Evolutionary conservation across 1,140 invertebrate species (phyloP), one percentile per base, ranked within the genome.

Genomic region (Camponotus vicinus): DNA sequence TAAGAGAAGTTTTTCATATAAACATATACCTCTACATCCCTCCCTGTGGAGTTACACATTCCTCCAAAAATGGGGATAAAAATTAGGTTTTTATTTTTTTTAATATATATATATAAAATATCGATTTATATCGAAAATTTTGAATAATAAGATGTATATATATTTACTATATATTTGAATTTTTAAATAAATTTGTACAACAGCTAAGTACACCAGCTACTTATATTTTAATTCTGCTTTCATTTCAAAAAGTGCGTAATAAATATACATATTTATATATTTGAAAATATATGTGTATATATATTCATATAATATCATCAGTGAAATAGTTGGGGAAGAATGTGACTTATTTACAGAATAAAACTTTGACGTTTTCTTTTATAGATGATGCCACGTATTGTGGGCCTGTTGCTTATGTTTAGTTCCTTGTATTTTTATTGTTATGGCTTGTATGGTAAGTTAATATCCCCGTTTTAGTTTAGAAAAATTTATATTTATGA

Each of bases 301-400:
- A 18, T 27, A 37, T 57, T 34, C 0, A 40, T 21, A 11, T 57
- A 40, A 42, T 0, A 27, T 27, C 27, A 27, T 76, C 27, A 18
- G 8, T 42, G 0, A 40, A 61, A 59, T 73, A 61, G 34, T 37
- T 27, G 18, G 34, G 18, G 21, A 71, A 63, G 18, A 57, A 11
- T 27, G 0, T 18, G 27, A 71, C 37, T 71, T 11, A 7, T 55
- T 52, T 55, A 11, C 18, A 4, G 0, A 21, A 40, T 40, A 21
- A 57, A 52, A 49, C 49, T 79, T 84, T 27, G 15, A 55, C 6
- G 49, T 42, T 37, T 88, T 34, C 37, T 6, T 67, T 88, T 86
- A 2, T 45, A 78, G 76, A 67, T 83, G n/a, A 89, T 86, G 79
- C 34, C 9, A 45, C 63, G 52, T 37, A 7, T 71, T 34, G 3